Percentiles rank a stretch among this genome's conserved stretches.
phyloP scores from a whole-genome alignment of 2,888 invertebrate species.

The Agonopterix heracliana region DNA sequence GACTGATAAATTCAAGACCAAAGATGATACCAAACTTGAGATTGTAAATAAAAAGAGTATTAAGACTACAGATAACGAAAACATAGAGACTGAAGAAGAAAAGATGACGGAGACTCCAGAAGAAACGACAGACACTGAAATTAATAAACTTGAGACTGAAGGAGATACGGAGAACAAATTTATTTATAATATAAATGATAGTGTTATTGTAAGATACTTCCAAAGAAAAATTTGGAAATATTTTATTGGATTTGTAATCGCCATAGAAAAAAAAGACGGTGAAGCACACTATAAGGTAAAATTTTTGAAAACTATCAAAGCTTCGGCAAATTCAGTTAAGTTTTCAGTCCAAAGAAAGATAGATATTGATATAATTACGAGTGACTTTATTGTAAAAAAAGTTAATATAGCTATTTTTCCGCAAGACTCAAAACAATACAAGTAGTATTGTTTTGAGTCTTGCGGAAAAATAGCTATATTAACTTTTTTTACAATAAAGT shows the following conservation, averaged over 20 bases:
- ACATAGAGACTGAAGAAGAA: neutral
- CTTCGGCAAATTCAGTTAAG: conserved; percentile 1
- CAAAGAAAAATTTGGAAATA: neutral
- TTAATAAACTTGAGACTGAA: conserved; percentile 1
- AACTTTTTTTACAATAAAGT: conserved; percentile 1
- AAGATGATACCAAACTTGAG: conserved; percentile 1
- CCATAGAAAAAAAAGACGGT: conserved; percentile 1
- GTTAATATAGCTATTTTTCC: conserved; percentile 1
- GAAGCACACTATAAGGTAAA: conserved; percentile 1
- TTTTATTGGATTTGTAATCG: neutral
- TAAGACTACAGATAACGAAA: conserved; percentile 1
- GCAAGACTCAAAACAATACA: conserved; percentile 1
- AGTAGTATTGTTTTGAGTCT: conserved; percentile 1
- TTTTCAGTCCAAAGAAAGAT: conserved; percentile 1
- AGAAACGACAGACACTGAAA: conserved; percentile 1
- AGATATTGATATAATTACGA: conserved; percentile 2
- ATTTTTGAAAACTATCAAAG: neutral
- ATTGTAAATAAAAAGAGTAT: conserved; percentile 1
- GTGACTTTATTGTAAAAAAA: conserved; percentile 1
- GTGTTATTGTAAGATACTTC: neutral
- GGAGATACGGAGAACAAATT: conserved; percentile 1
- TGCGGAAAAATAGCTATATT: conserved; percentile 1
- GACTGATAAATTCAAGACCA: neutral
- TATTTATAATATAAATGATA: neutral
- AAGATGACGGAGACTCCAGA: conserved; percentile 1